These are phyloP conservation scores for Bradynema listronoti DNA, from an alignment of 1,140 invertebrate genomes.

Conservation along the genomic window DNA sequence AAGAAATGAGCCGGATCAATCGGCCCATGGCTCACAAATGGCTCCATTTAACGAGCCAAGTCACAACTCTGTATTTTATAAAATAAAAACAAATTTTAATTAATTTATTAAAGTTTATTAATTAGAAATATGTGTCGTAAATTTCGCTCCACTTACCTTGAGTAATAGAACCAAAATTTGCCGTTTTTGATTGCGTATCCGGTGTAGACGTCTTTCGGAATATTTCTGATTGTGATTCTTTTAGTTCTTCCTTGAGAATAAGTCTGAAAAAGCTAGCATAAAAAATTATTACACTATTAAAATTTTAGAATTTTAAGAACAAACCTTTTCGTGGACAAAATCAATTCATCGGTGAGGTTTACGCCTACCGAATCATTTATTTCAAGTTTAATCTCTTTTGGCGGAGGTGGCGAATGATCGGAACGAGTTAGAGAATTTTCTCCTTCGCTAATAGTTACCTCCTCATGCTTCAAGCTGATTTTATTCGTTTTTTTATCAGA, in stretches of 20 bases:
- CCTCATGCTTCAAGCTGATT: neutral
- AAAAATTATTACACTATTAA: neutral
- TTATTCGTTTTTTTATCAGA: neutral
- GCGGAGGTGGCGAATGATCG: slow-evolving; percentile 8
- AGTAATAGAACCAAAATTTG: neutral
- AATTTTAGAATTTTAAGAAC: neutral
- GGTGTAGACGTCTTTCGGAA: neutral
- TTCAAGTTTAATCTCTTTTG: slow-evolving; percentile 29
- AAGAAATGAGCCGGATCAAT: no score
- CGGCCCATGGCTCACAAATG: no score
- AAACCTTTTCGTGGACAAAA: neutral
- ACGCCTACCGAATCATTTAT: slow-evolving; percentile 3
- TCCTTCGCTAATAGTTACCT: neutral
- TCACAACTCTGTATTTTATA: neutral
- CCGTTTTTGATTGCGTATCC: neutral
- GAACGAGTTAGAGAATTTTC: neutral
- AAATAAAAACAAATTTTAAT: neutral
- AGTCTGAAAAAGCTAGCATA: neutral
- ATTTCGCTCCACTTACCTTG: neutral
- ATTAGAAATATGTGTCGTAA: neutral
- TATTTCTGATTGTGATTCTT: neutral
- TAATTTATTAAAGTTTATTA: neutral
- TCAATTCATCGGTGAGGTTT: neutral
- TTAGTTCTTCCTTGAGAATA: neutral
- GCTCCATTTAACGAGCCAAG: no score